Conservation (phyloP, 1,140 invertebrate species). For the Acromyrmex charruanus region DNA sequence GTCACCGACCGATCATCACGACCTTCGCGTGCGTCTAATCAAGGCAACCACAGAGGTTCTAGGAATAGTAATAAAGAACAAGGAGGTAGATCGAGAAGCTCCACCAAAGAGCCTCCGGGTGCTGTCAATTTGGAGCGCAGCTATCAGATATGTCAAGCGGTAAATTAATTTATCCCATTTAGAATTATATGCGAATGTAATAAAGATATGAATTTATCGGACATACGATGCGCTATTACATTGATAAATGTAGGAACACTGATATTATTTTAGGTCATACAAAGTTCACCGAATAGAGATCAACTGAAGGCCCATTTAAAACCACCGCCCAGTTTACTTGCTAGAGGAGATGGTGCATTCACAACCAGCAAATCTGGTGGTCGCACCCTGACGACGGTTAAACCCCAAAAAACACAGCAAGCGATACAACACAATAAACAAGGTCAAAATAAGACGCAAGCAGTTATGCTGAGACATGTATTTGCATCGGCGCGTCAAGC, state of each 20-base stretch:
- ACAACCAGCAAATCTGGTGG: conserved; percentile 83
- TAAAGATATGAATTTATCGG: conserved; percentile 40
- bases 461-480: conserved; percentile 84
- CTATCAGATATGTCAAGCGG: conserved; percentile 98
- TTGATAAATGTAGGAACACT: conserved; percentile 35
- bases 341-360: conserved; percentile 83
- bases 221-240: not conserved
- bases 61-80: conserved; percentile 84
- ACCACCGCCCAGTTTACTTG: conserved; percentile 92
- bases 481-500: conserved; percentile 81
- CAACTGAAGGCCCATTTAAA: conserved; percentile 94
- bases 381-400: conserved; percentile 84
- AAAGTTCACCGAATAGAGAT: conserved; percentile 95
- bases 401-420: conserved; percentile 84
- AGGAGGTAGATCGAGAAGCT: conserved; percentile 85
- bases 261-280: conserved; percentile 88
- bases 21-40: conserved; percentile 85
- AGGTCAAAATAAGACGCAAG: conserved; percentile 82
- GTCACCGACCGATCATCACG: conserved; percentile 83
- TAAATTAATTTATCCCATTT: conserved; percentile 79
- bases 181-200: not conserved
- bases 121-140: conserved; percentile 97
- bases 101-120: conserved; percentile 93
- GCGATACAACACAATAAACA: conserved; percentile 80
- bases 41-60: conserved; percentile 84